Percentiles rank a stretch among this genome's conserved stretches.
Conservation (phyloP, 2,888 invertebrate species). For the Schizaphis graminum region DNA sequence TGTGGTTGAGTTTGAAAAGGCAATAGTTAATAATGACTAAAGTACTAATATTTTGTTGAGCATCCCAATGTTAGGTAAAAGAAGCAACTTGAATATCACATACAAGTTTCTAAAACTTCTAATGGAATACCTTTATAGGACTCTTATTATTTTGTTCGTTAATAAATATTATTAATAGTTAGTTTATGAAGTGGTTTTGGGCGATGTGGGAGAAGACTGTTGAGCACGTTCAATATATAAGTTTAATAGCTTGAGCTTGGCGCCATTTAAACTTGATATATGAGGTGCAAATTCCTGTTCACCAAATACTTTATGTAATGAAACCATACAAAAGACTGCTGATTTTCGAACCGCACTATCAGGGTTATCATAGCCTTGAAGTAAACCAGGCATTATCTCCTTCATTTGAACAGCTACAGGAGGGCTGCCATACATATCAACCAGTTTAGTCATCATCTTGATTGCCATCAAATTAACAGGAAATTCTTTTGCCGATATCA, state of each 20-base stretch:
- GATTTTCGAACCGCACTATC: slow-evolving; percentile 96
- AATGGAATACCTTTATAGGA: slow-evolving; percentile 39
- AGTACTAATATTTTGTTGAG: slow-evolving; percentile 34
- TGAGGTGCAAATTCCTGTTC: slow-evolving; percentile 82
- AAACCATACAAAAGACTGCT: slow-evolving; percentile 97
- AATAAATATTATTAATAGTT: slow-evolving; percentile 33
- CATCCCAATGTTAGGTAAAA: slow-evolving; percentile 42
- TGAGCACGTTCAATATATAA: slow-evolving; percentile 81
- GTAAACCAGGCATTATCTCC: slow-evolving; percentile 88
- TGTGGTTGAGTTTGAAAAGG: slow-evolving; percentile 39
- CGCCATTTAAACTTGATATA: slow-evolving; percentile 84
- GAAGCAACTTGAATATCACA: slow-evolving; percentile 41
- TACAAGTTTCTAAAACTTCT: slow-evolving; percentile 40
- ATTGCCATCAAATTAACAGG: slow-evolving; percentile 93
- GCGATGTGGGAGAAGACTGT: slow-evolving; percentile 69
- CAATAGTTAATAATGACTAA: slow-evolving; percentile 44
- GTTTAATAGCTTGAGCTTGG: slow-evolving; percentile 89
- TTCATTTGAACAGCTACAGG: slow-evolving; percentile 79
- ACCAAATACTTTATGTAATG: slow-evolving; percentile 90
- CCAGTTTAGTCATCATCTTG: slow-evolving; percentile 89
- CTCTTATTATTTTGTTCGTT: slow-evolving; percentile 56
- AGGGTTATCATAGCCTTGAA: slow-evolving; percentile 91
- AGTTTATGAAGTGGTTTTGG: slow-evolving; percentile 67
- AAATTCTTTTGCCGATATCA: slow-evolving; percentile 88
- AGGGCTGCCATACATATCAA: slow-evolving; percentile 81